These are phyloP conservation scores for Cyphomyrus discorhynchus DNA, from an alignment of 2,113 vertebrate genomes.

Conservation along the genomic window DNA sequence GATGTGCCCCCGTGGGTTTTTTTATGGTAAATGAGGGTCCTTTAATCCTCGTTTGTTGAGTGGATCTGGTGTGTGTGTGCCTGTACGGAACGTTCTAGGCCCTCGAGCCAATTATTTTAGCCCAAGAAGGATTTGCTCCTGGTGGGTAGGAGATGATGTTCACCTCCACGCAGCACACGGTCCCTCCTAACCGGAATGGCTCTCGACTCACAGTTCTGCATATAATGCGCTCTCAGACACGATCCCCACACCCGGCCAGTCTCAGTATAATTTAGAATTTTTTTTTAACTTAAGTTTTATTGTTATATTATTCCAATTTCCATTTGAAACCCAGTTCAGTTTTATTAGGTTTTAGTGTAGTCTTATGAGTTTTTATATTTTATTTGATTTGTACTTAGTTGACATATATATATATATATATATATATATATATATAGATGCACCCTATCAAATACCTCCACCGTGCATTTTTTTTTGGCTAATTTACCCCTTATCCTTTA, in stretches of 20 bases:
- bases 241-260: neutral
- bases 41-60: neutral
- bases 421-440: neutral
- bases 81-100: neutral
- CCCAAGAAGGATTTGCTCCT: neutral
- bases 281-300: neutral
- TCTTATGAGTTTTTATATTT: neutral
- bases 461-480: no score
- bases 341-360: neutral
- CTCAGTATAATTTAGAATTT: neutral
- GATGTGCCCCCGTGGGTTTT: neutral
- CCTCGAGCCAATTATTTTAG: neutral
- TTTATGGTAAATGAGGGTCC: slow-evolving; percentile 25
- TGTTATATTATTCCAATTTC: neutral
- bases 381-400: neutral
- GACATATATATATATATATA: neutral
- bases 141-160: neutral
- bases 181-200: neutral
- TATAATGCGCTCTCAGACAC: neutral
- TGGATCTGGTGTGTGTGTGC: neutral
- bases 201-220: neutral
- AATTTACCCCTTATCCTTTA: no score
- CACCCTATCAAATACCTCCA: no score
- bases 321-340: neutral
- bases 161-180: neutral